These are phyloP conservation scores for Phyllotis vaccarum DNA, from an alignment of 2,797 vertebrate genomes.

Conservation along the genomic window DNA sequence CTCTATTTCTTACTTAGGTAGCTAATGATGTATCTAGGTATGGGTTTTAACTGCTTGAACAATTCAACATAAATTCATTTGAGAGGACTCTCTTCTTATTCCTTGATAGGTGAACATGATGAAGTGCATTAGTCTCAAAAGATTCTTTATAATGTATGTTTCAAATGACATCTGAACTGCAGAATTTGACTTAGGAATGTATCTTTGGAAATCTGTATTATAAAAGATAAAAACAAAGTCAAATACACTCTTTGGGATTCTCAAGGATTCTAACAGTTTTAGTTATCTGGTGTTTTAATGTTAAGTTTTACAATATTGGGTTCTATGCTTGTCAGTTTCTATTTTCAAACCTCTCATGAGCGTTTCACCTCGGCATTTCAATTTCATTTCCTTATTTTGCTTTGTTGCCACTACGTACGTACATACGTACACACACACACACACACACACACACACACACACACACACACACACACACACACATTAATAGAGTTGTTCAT, in stretches of 20 bases:
- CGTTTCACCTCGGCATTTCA: slow-evolving; percentile 36
- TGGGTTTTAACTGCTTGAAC: slow-evolving; percentile 30
- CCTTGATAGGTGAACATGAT: not conserved
- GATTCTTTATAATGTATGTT: slow-evolving; percentile 31
- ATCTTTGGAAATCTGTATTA: slow-evolving; percentile 28
- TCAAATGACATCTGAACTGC: slow-evolving; percentile 23
- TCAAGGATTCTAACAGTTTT: slow-evolving; percentile 1
- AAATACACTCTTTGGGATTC: not conserved
- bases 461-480: slow-evolving; percentile 31
- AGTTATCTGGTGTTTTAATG: slow-evolving; percentile 54
- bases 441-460: slow-evolving; percentile 39
- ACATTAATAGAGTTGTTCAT: slow-evolving; percentile 52
- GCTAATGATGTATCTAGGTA: not conserved
- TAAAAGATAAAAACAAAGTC: slow-evolving; percentile 23
- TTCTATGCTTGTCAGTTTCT: slow-evolving; percentile 23
- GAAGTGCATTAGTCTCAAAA: slow-evolving; percentile 39
- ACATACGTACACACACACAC: slow-evolving; percentile 18
- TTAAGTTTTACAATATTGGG: slow-evolving; percentile 48
- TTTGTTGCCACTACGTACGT: slow-evolving; percentile 40
- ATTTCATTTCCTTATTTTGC: slow-evolving; percentile 66
- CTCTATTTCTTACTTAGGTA: not conserved
- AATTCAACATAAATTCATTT: not conserved
- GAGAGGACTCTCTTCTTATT: not conserved
- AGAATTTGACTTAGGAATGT: not conserved
- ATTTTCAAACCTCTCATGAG: slow-evolving; percentile 54